phyloP scores from a whole-genome alignment of 2,888 invertebrate genomes.

The Phragmatobia fuliginosa region DNA sequence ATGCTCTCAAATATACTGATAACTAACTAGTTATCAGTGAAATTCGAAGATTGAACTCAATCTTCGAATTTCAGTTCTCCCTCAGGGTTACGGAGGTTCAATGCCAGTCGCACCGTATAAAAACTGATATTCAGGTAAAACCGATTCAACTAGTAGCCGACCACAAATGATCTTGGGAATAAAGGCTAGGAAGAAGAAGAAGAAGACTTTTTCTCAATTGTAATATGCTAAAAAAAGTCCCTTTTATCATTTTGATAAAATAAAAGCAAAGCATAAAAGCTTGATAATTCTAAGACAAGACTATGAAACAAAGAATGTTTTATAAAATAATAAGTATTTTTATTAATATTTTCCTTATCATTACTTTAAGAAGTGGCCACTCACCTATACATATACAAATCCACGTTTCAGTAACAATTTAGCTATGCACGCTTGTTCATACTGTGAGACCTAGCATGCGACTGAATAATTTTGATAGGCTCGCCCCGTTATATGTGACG shows the following conservation, averaged over 20 bases:
- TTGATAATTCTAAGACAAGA: neutral
- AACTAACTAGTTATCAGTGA: too few relatives aligned
- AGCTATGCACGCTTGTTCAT: constrained; percentile 35
- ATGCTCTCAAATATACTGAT: too few relatives aligned
- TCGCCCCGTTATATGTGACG: constrained; percentile 40
- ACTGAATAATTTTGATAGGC: constrained; percentile 45
- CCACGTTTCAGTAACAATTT: constrained; percentile 11
- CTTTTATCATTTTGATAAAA: neutral
- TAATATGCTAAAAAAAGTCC: neutral
- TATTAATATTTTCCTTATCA: neutral
- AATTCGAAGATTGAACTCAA: too few relatives aligned
- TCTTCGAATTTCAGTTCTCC: too few relatives aligned
- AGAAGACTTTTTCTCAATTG: too few relatives aligned
- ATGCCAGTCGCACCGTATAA: too few relatives aligned
- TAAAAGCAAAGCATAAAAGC: neutral
- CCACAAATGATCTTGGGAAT: too few relatives aligned
- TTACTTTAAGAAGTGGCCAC: constrained; percentile 18
- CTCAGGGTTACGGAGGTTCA: too few relatives aligned
- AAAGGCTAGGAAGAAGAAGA: too few relatives aligned
- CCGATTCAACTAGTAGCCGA: too few relatives aligned
- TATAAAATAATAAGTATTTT: neutral
- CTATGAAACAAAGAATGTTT: neutral
- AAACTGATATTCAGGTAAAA: too few relatives aligned
- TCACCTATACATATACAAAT: constrained; percentile 30
- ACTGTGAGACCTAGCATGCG: constrained; percentile 40